Base-by-base conservation (phyloP, 2,797 vertebrate genomes). In the Selene dorsalis region DNA sequence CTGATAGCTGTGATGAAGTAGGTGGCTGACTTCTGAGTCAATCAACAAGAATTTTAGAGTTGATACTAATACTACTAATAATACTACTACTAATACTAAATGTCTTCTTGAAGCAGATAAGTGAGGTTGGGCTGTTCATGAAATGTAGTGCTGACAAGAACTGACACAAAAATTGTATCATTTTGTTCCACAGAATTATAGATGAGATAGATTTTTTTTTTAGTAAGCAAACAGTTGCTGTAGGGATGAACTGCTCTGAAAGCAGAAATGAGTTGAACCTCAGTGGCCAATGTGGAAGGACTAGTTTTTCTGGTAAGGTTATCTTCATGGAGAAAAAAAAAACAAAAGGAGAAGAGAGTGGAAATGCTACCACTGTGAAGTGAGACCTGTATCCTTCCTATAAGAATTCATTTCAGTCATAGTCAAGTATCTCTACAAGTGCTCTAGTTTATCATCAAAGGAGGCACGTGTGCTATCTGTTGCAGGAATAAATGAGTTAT, bases 251-350 rank as follows among this genome's bases (percentile, higher is more conserved):
- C 41, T 48, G 10, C 14, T 62, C 20, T 72, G n/a, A 41, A 67
- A 57, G 59, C 16, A 35, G 38, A 69, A 41, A 41, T 8, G 20
- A 28, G 48, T 59, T 50, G 32, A 65, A 69, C 38, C 16, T 22
- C 22, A 4, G 20, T 1, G 43, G 48, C 56, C n/a, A 3, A 26
- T 8, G 55, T 30, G 17, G 60, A 74, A 28, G 22, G 64, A 82
- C 43, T 61, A 20, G 68, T 78, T 78, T 61, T 45, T 80, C 79
- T 11, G 14, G 60, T 66, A 30, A 39, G 38, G 43, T 58, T 26
- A n/a, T 53, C 5, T 52, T 74, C 56, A 41, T 63, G 60, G 5
- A 26, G 30, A 68, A 71, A 75, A 52, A 35, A 1, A 35, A 35
- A 8, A 43, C 6, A 48, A 50, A 30, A 58, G n/a, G 16, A 48